Base-by-base conservation (phyloP, 2,797 vertebrate genomes). In the Hemitrygon akajei region DNA sequence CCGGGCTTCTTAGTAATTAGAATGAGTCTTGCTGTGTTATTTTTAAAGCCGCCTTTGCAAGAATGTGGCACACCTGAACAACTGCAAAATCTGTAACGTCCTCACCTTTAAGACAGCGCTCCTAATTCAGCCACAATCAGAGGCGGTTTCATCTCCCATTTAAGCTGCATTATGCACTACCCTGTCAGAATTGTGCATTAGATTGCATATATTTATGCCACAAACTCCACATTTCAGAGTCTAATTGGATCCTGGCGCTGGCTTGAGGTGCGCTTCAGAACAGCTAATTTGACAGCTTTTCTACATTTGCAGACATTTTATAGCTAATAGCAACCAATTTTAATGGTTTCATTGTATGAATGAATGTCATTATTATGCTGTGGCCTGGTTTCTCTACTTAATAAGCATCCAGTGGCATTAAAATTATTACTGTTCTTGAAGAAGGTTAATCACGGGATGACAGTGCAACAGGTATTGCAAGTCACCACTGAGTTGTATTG, bases 121-220 rank as follows among this genome's bases (percentile, higher is more conserved):
- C 73, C 73, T 58, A 76, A 93, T 93, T 63, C 0, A 30, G 84
- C 60, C 94, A 93, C 95, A 96, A 94, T 87, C 94, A 94, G 95
- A 95, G 94, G 95, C 94, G 95, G 94, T 95, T 96, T 96, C 89
- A 76, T 27, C 94, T 95, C 95, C 95, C 94, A 94, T 95, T 96
- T 95, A 94, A 93, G 91, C 94, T 95, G 84, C 95, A 73, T 79
- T 96, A 94, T 94, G 92, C 94, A 93, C 94, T 94, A 7, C 58
- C 94, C 94, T 95, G 94, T 95, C 94, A 95, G 94, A 96, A 94
- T 94, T 94, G 37, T 93, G 47, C 60, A 86, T 79, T 94, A 93
- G 95, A 81, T 87, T 94, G 95, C 95, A 91, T 87, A 16, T 94
- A 66, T 92, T 75, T 93, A 7, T 94, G 81, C 47, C 93, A 93